phyloP scores from a whole-genome alignment of 2,113 vertebrate species.

The Ptilonorhynchus violaceus region DNA sequence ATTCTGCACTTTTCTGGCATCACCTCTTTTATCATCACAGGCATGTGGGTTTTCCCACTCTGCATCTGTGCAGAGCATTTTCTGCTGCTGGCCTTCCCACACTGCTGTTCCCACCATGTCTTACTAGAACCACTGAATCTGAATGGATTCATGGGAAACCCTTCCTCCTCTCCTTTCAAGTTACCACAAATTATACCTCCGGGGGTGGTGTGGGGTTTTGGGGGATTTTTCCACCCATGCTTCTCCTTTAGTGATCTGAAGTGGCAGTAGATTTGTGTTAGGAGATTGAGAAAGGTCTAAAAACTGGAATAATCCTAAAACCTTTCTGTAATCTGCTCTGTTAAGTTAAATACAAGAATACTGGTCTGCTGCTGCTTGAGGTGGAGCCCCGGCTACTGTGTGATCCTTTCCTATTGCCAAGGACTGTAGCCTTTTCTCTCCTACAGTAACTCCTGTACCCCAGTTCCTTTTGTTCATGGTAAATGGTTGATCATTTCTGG shows the following conservation, averaged over 20 bases:
- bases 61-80: not conserved
- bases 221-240: not conserved
- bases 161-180: not conserved
- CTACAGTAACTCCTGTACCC: not conserved
- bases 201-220: not conserved
- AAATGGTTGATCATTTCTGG: not conserved
- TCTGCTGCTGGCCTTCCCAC: not conserved
- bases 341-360: not conserved
- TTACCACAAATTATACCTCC: not conserved
- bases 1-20: not conserved
- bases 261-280: not conserved
- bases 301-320: not conserved
- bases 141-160: not conserved
- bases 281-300: not conserved
- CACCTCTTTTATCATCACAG: not conserved
- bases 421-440: not conserved
- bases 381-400: not conserved
- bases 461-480: not conserved
- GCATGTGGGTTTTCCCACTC: not conserved
- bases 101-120: not conserved
- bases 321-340: not conserved
- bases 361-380: not conserved
- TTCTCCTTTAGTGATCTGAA: not conserved
- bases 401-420: not conserved
- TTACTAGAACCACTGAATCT: not conserved